Percentiles rank a stretch among this genome's conserved stretches.
Conservation (phyloP, 2,888 invertebrate species). For the Axea sp. region DNA sequence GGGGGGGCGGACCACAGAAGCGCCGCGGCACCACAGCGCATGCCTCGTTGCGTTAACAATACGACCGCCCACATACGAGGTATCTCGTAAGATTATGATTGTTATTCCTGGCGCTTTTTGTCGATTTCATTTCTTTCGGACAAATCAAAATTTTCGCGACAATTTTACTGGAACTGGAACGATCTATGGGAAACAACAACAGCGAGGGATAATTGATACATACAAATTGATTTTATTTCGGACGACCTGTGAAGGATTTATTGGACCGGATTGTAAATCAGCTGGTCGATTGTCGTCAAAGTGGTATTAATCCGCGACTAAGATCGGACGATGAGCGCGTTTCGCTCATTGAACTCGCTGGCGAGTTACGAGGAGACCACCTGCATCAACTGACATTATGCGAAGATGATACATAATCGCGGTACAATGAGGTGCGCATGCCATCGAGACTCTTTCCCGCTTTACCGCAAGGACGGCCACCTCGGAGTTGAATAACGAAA, state of each 20-base stretch:
- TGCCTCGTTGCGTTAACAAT: constrained; percentile 78
- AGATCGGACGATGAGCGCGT: constrained; percentile 30
- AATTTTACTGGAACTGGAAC: too few relatives aligned
- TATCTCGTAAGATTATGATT: constrained; percentile 75
- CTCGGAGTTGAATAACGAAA: constrained; percentile 21
- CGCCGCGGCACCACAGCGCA: constrained; percentile 72
- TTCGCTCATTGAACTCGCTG: constrained; percentile 59
- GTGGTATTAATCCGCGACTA: constrained; percentile 46
- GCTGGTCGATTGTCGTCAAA: constrained; percentile 42
- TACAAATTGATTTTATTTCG: constrained; percentile 35
- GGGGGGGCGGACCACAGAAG: constrained; percentile 71
- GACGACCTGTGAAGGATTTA: constrained; percentile 26
- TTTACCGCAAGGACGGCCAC: constrained; percentile 31
- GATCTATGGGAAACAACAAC: too few relatives aligned
- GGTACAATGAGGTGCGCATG: constrained; percentile 60
- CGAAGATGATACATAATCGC: constrained; percentile 70
- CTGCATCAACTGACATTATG: constrained; percentile 70
- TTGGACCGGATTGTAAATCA: constrained; percentile 42
- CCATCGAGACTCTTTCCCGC: constrained; percentile 18
- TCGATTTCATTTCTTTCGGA: constrained; percentile 26
- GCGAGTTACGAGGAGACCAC: constrained; percentile 68
- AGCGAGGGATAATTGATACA: too few relatives aligned
- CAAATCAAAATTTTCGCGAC: constrained; percentile 1
- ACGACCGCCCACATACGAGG: constrained; percentile 78
- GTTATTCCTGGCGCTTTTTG: constrained; percentile 70